Conservation (phyloP, 2,888 invertebrate genomes). For the Adelphocoris suturalis region DNA sequence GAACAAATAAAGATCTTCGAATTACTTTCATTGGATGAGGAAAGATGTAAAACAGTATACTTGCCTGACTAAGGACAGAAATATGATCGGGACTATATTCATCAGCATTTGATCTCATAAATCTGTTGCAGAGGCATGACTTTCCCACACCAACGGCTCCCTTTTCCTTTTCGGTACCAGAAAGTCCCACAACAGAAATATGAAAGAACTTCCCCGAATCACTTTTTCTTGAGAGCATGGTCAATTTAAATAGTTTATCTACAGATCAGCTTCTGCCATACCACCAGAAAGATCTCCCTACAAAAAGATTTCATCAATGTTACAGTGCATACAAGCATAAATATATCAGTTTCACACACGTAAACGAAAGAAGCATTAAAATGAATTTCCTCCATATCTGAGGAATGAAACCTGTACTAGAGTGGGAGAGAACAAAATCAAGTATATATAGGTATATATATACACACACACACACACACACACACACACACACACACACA, state of each 20-base stretch:
- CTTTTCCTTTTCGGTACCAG: constrained; percentile 94
- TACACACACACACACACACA: no score
- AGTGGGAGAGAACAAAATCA: no score
- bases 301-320: neutral
- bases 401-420: no score
- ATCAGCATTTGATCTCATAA: constrained; percentile 96
- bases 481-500: no score
- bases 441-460: no score
- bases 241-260: constrained; percentile 29
- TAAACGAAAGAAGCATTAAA: neutral
- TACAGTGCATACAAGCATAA: neutral
- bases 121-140: constrained; percentile 98
- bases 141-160: constrained; percentile 97
- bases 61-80: constrained; percentile 96
- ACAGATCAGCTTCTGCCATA: constrained; percentile 51
- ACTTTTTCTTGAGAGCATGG: constrained; percentile 81
- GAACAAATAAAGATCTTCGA: no score
- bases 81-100: constrained; percentile 99
- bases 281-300: constrained; percentile 57
- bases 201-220: constrained; percentile 88
- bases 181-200: constrained; percentile 95
- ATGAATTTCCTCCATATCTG: no score
- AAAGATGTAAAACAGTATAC: neutral
- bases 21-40: no score
- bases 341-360: no score